Evolutionary conservation across 2,888 invertebrate species (phyloP), one percentile per base, ranked within the genome.

Genomic region (Isotomurus palustris): DNA sequence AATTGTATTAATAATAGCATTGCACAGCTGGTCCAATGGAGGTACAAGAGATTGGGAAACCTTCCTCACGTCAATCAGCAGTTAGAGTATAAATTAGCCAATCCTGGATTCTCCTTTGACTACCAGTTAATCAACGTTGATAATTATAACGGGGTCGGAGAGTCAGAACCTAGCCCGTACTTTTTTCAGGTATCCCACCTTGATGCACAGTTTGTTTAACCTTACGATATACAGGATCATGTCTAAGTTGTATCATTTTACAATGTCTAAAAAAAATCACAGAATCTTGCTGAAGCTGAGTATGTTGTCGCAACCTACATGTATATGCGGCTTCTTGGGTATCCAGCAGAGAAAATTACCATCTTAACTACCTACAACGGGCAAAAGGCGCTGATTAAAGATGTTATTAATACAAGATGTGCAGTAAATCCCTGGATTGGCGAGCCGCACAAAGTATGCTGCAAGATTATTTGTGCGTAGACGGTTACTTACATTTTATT

Each of bases 311-410:
- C 95, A 0, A 84, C 92, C 21, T 99, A 91, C 75, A 99, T 96
- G 92, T 99, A 91, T 75, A 97, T 99, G 97, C 81, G 99, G 28
- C 80, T 99, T 27, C 78, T 96, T 35, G 97, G 97, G 0, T 99
- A 97, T 81, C 93, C 97, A 0, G 90, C 96, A 0, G 88, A 91
- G 60, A 92, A 93, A 77, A 93, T 99, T 69, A 94, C 97, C 27
- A 95, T 99, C 71, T 80, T 99, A 45, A 99, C 99, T 1, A 99
- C 99, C 0, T 99, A 99, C 76, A 99, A 99, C 76, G 99, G 99
- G 0, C 97, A 99, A 77, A 99, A 99, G 74, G 94, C 96, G 77
- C 81, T 99, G 51, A 90, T 99, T 41, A 80, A 96, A 1, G 99
- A 99, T 76, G 95, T 99, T 5, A 87, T 99, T 57, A 88, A 91